phyloP scores from a whole-genome alignment of 2,888 invertebrate genomes.

The Perithous albicinctus region DNA sequence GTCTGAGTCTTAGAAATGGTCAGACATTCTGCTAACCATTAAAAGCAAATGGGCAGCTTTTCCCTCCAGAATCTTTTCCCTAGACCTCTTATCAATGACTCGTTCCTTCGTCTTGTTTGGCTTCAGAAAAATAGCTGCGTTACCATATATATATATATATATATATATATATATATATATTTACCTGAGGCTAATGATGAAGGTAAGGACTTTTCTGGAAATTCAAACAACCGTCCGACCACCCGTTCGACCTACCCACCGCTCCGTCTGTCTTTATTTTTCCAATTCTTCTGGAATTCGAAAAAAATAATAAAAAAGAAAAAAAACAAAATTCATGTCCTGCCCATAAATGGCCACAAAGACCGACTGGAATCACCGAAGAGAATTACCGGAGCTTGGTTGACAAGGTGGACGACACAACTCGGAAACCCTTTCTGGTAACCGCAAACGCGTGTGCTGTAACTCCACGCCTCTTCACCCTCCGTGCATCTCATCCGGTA shows the following conservation, averaged over 20 bases:
- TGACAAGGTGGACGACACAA: not conserved
- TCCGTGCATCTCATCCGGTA: not conserved
- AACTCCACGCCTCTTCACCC: constrained; percentile 49
- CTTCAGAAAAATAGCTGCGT: no score
- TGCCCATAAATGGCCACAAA: constrained; percentile 28
- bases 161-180: no score
- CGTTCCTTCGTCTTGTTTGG: not conserved
- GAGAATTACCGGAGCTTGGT: no score
- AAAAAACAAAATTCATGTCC: not conserved
- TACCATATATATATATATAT: no score
- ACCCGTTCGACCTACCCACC: no score
- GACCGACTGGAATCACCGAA: constrained; percentile 58
- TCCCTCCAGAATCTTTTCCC: not conserved
- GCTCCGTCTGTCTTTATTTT: no score
- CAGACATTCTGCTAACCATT: not conserved
- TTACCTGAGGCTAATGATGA: no score
- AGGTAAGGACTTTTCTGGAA: no score
- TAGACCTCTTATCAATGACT: constrained; percentile 3
- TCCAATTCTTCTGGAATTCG: not conserved
- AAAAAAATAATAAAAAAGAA: no score
- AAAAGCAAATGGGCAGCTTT: not conserved
- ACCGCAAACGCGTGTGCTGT: constrained; percentile 63
- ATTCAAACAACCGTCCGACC: no score
- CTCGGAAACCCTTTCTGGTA: constrained; percentile 56
- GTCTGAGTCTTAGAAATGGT: not conserved